phyloP scores from a whole-genome alignment of 1,140 invertebrate species.

The Zophobas morio region DNA sequence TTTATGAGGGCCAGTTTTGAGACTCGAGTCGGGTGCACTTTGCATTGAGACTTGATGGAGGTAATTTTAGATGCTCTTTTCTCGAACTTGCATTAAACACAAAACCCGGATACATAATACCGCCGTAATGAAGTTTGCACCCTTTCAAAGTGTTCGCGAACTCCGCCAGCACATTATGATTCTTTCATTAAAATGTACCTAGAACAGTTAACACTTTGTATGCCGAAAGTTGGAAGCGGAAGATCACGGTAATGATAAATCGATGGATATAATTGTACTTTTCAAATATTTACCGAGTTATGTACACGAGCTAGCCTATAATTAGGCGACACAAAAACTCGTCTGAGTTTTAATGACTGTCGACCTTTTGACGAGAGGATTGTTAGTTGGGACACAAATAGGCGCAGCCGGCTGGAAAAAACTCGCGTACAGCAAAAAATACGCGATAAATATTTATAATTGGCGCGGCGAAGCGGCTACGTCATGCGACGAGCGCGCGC shows the following conservation, averaged over 20 bases:
- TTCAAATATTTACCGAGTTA: neutral
- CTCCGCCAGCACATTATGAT: neutral
- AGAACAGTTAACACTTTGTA: neutral
- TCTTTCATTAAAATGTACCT: neutral
- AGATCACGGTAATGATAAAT: neutral
- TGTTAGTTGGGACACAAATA: no score
- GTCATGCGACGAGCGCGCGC: no score
- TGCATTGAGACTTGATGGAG: neutral
- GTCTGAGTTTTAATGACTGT: neutral
- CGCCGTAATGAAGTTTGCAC: no score
- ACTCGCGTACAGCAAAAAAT: no score
- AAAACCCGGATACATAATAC: no score
- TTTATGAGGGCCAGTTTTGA: constrained; percentile 16
- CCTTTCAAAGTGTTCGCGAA: no score
- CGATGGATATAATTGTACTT: neutral
- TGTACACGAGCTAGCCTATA: no score
- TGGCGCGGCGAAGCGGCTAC: no score
- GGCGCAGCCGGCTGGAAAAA: no score
- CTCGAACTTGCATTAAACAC: neutral
- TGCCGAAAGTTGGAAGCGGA: neutral
- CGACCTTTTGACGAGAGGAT: no score
- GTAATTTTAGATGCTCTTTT: neutral
- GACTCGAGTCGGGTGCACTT: neutral
- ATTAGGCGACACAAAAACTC: neutral
- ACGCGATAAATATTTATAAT: no score